Conservation (phyloP, 1,140 invertebrate genomes). For the Wasmannia auropunctata region DNA sequence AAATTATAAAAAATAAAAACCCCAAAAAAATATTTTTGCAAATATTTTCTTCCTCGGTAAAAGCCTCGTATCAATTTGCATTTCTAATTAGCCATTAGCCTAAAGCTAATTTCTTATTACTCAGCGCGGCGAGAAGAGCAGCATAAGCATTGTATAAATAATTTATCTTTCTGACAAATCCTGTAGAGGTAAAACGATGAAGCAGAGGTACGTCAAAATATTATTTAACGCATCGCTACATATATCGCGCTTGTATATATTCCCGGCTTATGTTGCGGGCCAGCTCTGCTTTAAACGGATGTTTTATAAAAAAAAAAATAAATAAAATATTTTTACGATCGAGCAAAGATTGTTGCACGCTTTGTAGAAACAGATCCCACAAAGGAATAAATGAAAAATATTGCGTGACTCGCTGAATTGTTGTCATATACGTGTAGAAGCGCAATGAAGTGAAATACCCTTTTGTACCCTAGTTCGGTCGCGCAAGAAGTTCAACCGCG, state of each 20-base stretch:
- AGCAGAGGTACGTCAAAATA: background rate
- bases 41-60: background rate
- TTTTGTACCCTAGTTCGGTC: background rate
- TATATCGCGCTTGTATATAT: background rate
- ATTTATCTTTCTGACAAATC: too few relatives aligned
- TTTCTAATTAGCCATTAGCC: constrained; percentile 16
- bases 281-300: background rate
- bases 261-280: background rate
- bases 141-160: too few relatives aligned
- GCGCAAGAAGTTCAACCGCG: background rate
- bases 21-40: too few relatives aligned
- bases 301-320: constrained; percentile 33
- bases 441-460: constrained; percentile 21
- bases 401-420: constrained; percentile 5
- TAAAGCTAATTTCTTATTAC: constrained; percentile 16
- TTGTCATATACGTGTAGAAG: background rate
- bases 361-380: constrained; percentile 27
- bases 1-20: too few relatives aligned
- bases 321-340: constrained; percentile 49
- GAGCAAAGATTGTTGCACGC: background rate
- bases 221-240: background rate
- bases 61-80: constrained; percentile 4
- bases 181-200: background rate
- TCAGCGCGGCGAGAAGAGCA: background rate
- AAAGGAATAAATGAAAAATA: constrained; percentile 44